Percentiles rank a stretch among this genome's conserved stretches.
These are phyloP conservation scores for Hemichromis elongatus DNA, from an alignment of 2,113 vertebrate species.

Conservation along the genomic window DNA sequence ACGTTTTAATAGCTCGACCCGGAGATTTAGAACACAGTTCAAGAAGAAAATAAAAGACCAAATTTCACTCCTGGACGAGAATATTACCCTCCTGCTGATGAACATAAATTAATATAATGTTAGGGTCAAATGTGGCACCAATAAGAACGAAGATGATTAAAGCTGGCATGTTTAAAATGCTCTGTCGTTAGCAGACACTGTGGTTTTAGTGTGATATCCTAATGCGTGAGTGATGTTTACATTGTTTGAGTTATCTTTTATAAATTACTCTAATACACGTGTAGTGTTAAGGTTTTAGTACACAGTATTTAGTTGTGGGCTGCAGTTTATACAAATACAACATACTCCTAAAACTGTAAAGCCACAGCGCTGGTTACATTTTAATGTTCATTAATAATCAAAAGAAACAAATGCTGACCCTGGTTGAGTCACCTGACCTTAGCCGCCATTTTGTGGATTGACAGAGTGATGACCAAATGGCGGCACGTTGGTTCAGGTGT, in stretches of 20 bases:
- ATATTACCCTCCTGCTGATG: not conserved
- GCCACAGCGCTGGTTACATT: accelerated
- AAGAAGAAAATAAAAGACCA: not conserved
- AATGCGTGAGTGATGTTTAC: too few species aligned
- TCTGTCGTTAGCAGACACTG: too few species aligned
- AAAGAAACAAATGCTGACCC: accelerated
- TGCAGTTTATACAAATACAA: not conserved
- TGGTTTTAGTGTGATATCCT: too few species aligned
- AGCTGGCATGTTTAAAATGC: too few species aligned
- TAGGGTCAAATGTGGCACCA: accelerated
- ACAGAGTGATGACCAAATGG: constrained; percentile 7
- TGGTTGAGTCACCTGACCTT: not conserved
- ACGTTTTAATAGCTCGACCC: accelerated
- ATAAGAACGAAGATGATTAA: too few species aligned
- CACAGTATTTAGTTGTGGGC: not conserved
- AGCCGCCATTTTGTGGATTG: not conserved
- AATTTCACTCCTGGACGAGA: not conserved
- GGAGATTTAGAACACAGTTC: accelerated
- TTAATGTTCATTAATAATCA: not conserved
- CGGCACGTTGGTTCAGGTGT: accelerated
- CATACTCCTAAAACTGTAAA: accelerated
- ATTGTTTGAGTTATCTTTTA: not conserved
- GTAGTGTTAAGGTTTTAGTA: accelerated
- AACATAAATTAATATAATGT: accelerated
- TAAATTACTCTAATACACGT: accelerated